phyloP scores from a whole-genome alignment of 2,797 vertebrate genomes.

The Iguana delicatissima region DNA sequence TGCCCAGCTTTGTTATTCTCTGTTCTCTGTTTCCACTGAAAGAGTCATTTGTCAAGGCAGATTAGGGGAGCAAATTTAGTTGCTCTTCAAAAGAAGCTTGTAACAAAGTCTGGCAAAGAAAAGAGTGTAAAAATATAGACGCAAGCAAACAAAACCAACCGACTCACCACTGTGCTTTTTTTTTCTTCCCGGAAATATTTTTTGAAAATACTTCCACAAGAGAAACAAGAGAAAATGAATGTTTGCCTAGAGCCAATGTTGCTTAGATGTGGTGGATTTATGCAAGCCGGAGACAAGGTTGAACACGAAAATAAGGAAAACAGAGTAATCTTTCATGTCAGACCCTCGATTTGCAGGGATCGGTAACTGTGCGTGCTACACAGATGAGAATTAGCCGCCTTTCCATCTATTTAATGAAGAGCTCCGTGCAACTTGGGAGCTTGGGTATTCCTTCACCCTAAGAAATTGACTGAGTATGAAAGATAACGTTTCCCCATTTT shows the following conservation, averaged over 20 bases:
- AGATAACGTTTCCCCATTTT: not conserved
- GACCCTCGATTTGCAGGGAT: not conserved
- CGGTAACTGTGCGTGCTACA: not conserved
- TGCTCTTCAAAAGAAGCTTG: constrained; percentile 15
- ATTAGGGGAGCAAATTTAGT: constrained; percentile 30
- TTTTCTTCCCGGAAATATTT: constrained; percentile 41
- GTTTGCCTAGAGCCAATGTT: constrained; percentile 33
- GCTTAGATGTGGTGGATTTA: constrained; percentile 28
- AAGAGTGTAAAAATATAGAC: too few relatives aligned
- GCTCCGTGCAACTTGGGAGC: not conserved
- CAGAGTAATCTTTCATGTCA: constrained; percentile 15
- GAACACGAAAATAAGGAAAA: not conserved
- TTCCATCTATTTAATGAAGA: not conserved
- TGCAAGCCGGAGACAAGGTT: constrained; percentile 42
- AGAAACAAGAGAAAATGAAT: constrained; percentile 54
- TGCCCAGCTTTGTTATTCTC: not conserved
- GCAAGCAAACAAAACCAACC: too few relatives aligned
- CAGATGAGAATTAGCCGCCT: not conserved
- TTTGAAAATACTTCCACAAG: constrained; percentile 17
- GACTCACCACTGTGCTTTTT: too few relatives aligned
- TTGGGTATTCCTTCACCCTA: not conserved
- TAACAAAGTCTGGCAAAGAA: constrained; percentile 8
- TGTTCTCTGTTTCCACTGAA: constrained; percentile 14
- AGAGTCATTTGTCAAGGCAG: constrained; percentile 52
- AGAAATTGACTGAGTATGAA: not conserved